phyloP scores from a whole-genome alignment of 2,113 vertebrate genomes.

The Xenopus tropicalis region DNA sequence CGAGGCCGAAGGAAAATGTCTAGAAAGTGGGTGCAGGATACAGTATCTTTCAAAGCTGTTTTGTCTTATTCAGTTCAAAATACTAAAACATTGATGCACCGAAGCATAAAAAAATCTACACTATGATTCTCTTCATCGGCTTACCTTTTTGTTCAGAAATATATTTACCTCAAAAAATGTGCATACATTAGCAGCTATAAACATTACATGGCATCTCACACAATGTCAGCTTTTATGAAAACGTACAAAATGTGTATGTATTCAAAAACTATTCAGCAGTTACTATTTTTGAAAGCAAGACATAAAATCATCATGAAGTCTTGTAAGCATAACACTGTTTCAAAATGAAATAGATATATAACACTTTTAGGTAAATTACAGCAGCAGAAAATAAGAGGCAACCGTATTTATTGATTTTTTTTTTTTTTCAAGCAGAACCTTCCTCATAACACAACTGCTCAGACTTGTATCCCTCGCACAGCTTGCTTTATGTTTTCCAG shows the following conservation, averaged over 20 bases:
- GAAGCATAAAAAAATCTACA: constrained; percentile 87
- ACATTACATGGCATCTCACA: constrained; percentile 88
- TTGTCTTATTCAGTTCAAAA: constrained; percentile 79
- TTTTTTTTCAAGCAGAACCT: constrained; percentile 64
- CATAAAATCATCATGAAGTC: constrained; percentile 83
- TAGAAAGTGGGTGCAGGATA: constrained; percentile 69
- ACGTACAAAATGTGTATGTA: constrained; percentile 98
- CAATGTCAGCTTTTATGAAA: constrained; percentile 97
- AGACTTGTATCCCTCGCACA: constrained; percentile 98
- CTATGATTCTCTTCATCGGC: constrained; percentile 77
- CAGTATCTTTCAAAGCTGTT: constrained; percentile 67
- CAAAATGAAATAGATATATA: constrained; percentile 85
- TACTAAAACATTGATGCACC: constrained; percentile 84
- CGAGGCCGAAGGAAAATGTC: constrained; percentile 74
- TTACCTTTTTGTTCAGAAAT: constrained; percentile 88
- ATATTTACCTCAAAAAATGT: constrained; percentile 91
- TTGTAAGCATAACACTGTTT: constrained; percentile 84
- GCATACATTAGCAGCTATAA: constrained; percentile 96
- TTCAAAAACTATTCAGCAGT: constrained; percentile 92
- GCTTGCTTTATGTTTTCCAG: constrained; percentile 99
- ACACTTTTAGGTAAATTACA: constrained; percentile 87
- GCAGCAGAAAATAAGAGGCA: constrained; percentile 81
- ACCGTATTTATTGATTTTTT: constrained; percentile 55
- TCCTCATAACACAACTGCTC: constrained; percentile 70
- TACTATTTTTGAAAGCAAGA: constrained; percentile 88